Base-by-base conservation (phyloP, 2,888 invertebrate species). In the Hirtodrosophila trivittata region DNA sequence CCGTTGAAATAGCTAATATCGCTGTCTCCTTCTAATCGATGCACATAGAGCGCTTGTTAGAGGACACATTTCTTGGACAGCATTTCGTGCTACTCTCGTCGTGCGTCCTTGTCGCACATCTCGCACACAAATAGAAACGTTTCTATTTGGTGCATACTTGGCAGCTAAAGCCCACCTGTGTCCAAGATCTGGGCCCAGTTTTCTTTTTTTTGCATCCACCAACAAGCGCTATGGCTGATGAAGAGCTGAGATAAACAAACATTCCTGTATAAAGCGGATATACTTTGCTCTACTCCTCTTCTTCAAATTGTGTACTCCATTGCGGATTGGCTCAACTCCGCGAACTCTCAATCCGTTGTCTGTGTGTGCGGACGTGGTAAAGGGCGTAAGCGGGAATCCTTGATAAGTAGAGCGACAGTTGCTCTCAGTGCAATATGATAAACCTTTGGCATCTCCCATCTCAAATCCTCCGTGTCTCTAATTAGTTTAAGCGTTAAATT, bases 401-500 rank as follows among this genome's bases (percentile, higher is more conserved):
- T 2, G 18, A 21, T 21, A 21, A 21, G 18, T 21, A 2, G 18
- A 21, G 18, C 2, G 3, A 21, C 18, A 58, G 65, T 68, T 68
- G 60, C 75, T 59, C 9, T 39, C 16, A 35, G 59, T 69, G 55
- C 64, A 64, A 56, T 69, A 28, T 16, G 35, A 7, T 10, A 30
- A 30, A 32, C 32, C 30, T 38, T 25, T 18, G 12, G n/a, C 45
- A 51, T 32, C 39, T 21, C n/a, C 28, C 14, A 28, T 51, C 25
- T 45, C 39, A 32, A 18, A 16, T 7, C n/a, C 18, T 42, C 28
- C 12, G 38, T 38, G 47, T 62, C 35, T 21, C 8, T 58, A 33
- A 38, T n/a, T 72, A 80, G 46, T 41, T 56, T 77, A 80, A 80
- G 75, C 65, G 67, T 76, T 80, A 32, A 49, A 37, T 38, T n/a